Evolutionary conservation across 2,888 invertebrate species (phyloP).

Genomic region (Laspeyria flexula): DNA sequence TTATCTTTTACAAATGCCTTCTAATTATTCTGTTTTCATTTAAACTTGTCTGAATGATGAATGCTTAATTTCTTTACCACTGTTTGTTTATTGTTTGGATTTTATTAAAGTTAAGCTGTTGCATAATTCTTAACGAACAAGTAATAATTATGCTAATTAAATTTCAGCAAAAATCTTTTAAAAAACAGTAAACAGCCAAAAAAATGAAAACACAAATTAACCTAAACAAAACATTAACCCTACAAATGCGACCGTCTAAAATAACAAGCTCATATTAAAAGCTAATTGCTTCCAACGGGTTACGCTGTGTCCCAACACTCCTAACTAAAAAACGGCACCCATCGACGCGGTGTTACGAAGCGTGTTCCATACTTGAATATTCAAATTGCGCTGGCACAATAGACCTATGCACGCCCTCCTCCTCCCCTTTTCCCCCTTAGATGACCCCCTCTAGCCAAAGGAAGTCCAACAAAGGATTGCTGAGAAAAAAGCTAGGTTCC

Average conservation of each 20-base stretch:
- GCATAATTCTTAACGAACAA: background rate
- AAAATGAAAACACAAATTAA: conserved; percentile 1
- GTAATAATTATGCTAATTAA: background rate
- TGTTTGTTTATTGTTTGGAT: background rate
- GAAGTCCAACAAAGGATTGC: conserved; percentile 74
- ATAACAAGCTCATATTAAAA: conserved; percentile 33
- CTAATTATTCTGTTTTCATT: conserved; percentile 13
- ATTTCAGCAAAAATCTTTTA: background rate
- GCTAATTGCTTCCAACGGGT: conserved; percentile 40
- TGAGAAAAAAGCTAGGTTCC: conserved; percentile 76
- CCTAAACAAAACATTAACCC: conserved; percentile 16
- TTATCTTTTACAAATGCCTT: conserved; percentile 15
- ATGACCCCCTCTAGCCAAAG: conserved; percentile 58
- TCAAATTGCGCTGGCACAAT: conserved; percentile 75
- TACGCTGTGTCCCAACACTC: conserved; percentile 23
- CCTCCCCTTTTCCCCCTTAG: conserved; percentile 31
- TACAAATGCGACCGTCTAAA: conserved; percentile 14
- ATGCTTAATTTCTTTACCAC: background rate
- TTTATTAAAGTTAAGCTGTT: background rate
- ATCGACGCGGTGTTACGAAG: conserved; percentile 69
- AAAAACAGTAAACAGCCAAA: background rate
- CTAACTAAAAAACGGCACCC: conserved; percentile 39
- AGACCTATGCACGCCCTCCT: conserved; percentile 39
- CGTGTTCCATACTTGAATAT: conserved; percentile 75
- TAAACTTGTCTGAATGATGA: conserved; percentile 13